A percentile compares a stretch with the other conserved stretches of the same genome.
Conservation (phyloP, 1,140 invertebrate genomes). For the Lucilia cuprina region DNA sequence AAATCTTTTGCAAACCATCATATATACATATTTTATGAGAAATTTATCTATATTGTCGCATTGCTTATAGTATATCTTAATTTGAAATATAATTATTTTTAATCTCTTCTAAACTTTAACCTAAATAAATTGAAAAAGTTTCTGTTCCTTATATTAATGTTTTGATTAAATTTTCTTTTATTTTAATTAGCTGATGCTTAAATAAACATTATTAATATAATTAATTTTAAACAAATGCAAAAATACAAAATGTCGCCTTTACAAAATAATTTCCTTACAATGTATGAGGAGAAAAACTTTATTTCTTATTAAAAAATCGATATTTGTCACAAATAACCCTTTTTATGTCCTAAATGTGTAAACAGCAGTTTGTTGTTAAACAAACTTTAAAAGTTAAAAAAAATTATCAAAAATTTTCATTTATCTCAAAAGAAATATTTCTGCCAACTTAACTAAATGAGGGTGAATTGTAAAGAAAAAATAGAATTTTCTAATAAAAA, state of each 20-base stretch:
- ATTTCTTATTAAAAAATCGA: background rate
- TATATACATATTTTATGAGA: no score
- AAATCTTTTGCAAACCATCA: no score
- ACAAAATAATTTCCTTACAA: background rate
- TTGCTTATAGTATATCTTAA: no score
- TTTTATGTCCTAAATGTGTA: background rate
- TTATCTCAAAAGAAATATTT: background rate
- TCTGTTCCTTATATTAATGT: no score
- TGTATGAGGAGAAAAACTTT: background rate
- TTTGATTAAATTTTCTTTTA: background rate
- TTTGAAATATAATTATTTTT: no score
- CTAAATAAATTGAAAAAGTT: no score
- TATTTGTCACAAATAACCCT: background rate
- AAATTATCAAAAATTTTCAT: background rate
- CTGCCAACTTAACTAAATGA: background rate
- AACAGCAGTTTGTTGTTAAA: background rate
- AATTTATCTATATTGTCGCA: no score
- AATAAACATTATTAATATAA: background rate
- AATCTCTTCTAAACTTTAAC: no score
- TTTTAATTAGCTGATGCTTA: background rate
- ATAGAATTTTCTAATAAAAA: background rate
- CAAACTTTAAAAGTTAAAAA: background rate
- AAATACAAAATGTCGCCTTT: no score
- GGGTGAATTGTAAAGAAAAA: background rate
- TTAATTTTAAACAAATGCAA: no score